These are phyloP conservation scores for Masticophis lateralis DNA, from an alignment of 2,797 vertebrate species.

Conservation along the genomic window DNA sequence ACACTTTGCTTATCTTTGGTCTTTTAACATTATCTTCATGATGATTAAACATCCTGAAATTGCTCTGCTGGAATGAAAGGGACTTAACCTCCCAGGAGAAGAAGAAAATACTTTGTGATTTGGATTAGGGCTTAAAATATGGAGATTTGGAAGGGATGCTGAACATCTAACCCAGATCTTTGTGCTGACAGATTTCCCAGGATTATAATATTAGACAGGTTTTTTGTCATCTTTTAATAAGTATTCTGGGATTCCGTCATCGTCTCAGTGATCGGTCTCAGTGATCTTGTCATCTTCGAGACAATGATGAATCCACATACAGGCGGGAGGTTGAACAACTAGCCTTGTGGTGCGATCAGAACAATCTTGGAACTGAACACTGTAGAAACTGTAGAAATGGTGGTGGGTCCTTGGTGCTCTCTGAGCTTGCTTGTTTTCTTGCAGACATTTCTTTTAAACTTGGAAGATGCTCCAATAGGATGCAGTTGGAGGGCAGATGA, in stretches of 20 bases:
- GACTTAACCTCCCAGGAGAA: background rate
- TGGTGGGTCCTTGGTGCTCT: too few species aligned
- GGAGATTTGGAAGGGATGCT: background rate
- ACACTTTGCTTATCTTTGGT: background rate
- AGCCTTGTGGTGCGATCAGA: too few species aligned
- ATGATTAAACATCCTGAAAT: background rate
- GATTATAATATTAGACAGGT: background rate
- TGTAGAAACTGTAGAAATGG: too few species aligned
- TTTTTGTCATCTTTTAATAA: background rate
- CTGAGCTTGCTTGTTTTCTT: too few species aligned
- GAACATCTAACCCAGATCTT: conserved; percentile 4
- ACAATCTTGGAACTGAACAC: too few species aligned
- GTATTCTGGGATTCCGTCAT: background rate
- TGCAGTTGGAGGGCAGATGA: background rate
- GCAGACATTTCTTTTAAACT: background rate
- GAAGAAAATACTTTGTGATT: background rate
- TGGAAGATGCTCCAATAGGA: background rate
- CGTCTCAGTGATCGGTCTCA: too few species aligned
- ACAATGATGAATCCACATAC: too few species aligned
- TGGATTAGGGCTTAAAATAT: background rate
- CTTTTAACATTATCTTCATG: background rate
- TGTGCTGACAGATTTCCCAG: background rate
- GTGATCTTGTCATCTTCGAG: too few species aligned
- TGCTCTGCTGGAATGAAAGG: background rate
- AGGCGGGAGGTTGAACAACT: too few species aligned